Conservation (phyloP, 2,113 vertebrate genomes). For the Amphiprion ocellaris region DNA sequence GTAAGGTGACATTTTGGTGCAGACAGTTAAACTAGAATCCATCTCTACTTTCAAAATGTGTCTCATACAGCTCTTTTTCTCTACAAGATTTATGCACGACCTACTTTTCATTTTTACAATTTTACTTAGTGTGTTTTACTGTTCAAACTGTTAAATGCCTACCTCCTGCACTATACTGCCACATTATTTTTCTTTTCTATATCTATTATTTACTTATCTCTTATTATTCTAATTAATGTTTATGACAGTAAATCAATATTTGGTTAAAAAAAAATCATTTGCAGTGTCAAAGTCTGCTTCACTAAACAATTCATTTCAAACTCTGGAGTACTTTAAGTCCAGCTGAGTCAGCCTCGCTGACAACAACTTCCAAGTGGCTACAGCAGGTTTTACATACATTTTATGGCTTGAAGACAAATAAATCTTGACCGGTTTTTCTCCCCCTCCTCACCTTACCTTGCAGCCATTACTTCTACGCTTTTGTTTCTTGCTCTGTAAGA, state of each 20-base stretch:
- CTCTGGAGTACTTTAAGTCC: background rate
- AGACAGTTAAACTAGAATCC: background rate
- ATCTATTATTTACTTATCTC: background rate
- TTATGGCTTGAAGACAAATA: constrained; percentile 62
- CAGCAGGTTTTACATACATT: constrained; percentile 60
- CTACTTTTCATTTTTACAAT: constrained; percentile 1
- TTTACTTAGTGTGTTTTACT: background rate
- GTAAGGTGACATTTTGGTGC: background rate
- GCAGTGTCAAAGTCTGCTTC: constrained; percentile 14
- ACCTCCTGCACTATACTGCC: background rate
- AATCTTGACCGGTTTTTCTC: constrained; percentile 38
- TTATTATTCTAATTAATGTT: background rate
- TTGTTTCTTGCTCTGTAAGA: constrained; percentile 10
- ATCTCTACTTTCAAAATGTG: background rate
- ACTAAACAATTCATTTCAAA: constrained; percentile 36
- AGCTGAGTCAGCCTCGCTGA: constrained; percentile 56
- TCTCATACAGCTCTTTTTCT: background rate
- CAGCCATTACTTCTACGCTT: constrained; percentile 20
- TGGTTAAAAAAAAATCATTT: background rate
- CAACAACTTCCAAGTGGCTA: constrained; percentile 58
- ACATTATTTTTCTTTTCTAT: background rate
- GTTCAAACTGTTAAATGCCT: background rate
- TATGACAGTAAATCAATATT: background rate
- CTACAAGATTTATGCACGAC: background rate
- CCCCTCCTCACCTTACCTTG: constrained; percentile 33